These are phyloP conservation scores for Leptinotarsa peninsularis DNA, from an alignment of 2,888 invertebrate genomes.

Conservation along the genomic window DNA sequence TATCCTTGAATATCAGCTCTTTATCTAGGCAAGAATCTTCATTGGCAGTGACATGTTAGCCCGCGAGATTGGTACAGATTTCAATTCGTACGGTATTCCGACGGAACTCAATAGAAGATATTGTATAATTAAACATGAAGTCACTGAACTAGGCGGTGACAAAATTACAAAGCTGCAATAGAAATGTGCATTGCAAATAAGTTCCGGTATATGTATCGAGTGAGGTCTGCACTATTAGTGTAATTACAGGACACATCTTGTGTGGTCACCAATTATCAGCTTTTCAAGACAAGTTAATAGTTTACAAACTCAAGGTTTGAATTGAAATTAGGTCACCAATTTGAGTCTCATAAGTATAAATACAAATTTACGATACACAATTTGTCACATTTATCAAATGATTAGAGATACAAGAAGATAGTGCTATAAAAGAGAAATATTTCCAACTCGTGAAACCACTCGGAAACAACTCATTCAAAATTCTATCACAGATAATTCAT, in stretches of 20 bases:
- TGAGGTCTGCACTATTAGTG: conserved; percentile 32
- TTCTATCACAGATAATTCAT: no score
- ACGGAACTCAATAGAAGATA: conserved; percentile 19
- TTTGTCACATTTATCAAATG: no score
- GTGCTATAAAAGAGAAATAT: no score
- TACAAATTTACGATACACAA: no score
- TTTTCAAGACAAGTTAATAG: conserved; percentile 18
- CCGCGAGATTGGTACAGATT: background rate
- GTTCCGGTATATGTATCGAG: conserved; percentile 32
- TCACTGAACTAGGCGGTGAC: conserved; percentile 30
- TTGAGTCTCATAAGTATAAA: no score
- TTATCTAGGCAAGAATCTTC: background rate
- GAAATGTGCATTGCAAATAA: conserved; percentile 39
- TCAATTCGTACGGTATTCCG: conserved; percentile 9
- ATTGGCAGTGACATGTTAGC: background rate
- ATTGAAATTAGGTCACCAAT: background rate
- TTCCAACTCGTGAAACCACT: no score
- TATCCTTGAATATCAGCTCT: background rate
- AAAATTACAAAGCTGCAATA: conserved; percentile 37
- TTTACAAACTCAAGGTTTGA: conserved; percentile 4
- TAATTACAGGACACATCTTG: conserved; percentile 30
- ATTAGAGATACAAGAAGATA: no score
- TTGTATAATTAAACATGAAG: background rate
- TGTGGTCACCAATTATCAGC: conserved; percentile 32
- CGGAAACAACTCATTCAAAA: no score